Percentiles rank a stretch among this genome's conserved stretches.
phyloP scores from a whole-genome alignment of 2,113 vertebrate genomes.

The Antennarius striatus region DNA sequence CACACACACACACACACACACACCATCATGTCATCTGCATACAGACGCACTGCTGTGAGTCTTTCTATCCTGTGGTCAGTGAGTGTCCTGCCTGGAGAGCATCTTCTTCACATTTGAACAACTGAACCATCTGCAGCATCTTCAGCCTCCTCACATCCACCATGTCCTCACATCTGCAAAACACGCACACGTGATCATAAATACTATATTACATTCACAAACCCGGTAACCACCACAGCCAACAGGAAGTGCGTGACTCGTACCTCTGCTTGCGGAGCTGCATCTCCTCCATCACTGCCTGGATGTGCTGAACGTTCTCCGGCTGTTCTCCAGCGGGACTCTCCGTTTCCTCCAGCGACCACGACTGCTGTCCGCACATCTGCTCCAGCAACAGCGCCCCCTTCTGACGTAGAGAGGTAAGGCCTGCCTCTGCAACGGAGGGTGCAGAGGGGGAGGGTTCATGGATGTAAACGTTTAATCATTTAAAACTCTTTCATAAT shows the following conservation, averaged over 20 bases:
- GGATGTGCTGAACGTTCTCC: constrained; percentile 94
- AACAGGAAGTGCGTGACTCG: neutral
- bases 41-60: too few relatives aligned
- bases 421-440: constrained; percentile 68
- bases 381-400: constrained; percentile 92
- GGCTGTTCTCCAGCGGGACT: constrained; percentile 90
- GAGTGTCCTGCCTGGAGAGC: constrained; percentile 73
- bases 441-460: neutral
- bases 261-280: constrained; percentile 97
- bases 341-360: constrained; percentile 87
- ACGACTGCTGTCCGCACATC: constrained; percentile 89
- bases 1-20: constrained; percentile 1
- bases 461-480: too few relatives aligned
- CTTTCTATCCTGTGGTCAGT: neutral
- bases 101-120: constrained; percentile 99
- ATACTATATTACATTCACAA: neutral
- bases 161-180: constrained; percentile 82
- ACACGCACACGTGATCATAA: neutral
- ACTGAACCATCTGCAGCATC: constrained; percentile 99
- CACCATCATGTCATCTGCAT: neutral
- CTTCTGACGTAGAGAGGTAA: constrained; percentile 91
- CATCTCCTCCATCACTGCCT: constrained; percentile 98
- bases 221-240: neutral
- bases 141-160: constrained; percentile 88
- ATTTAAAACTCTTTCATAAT: neutral